Evolutionary conservation across 2,888 invertebrate species (phyloP).

Genomic region (Epinotia nisella): DNA sequence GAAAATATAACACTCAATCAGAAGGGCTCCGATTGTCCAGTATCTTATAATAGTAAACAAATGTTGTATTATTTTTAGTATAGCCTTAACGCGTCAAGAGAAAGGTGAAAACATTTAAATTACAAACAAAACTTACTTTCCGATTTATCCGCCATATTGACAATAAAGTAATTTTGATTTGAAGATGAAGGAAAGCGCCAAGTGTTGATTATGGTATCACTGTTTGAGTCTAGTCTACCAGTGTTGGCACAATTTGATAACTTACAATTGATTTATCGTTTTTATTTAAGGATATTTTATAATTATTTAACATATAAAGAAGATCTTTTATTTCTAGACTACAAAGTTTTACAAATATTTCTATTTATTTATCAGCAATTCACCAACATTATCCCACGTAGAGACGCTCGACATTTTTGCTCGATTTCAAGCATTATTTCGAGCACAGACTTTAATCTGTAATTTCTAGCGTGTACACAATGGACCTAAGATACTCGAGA

Average conservation of each 20-base stretch:
- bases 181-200: conserved; percentile 75
- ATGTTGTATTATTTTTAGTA: conserved; percentile 40
- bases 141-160: conserved; percentile 92
- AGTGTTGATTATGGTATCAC: conserved; percentile 57
- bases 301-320: neutral
- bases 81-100: conserved; percentile 4
- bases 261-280: neutral
- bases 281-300: neutral
- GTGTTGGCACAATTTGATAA: conserved; percentile 40
- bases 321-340: too few species aligned
- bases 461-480: too few species aligned
- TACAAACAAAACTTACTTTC: conserved; percentile 88
- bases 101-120: conserved; percentile 54
- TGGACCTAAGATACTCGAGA: too few species aligned
- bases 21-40: conserved; percentile 34
- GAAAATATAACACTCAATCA: conserved; percentile 46
- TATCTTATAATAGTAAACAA: conserved; percentile 48
- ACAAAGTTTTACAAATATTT: too few species aligned
- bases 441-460: too few species aligned
- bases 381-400: too few species aligned
- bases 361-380: too few species aligned
- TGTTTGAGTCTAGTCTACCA: conserved; percentile 36
- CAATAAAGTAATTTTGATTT: conserved; percentile 75
- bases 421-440: too few species aligned
- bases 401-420: too few species aligned